Evolutionary conservation across 92 coral and sea anemone species (phyloP).

Genomic region (Palythoa heliodiscus): DNA sequence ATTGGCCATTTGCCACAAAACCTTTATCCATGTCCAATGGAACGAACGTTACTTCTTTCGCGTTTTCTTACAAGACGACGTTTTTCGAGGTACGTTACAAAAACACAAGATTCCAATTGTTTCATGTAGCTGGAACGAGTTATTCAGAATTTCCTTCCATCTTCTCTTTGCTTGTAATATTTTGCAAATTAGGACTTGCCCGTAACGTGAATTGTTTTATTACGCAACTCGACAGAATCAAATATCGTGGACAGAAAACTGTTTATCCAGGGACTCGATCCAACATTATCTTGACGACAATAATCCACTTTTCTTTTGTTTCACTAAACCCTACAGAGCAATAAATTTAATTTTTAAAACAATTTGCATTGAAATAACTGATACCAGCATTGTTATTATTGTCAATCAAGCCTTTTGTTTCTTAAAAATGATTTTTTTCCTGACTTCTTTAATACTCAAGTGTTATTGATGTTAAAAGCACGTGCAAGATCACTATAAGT

Average conservation of each 20-base stretch:
- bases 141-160: neutral
- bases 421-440: too few relatives aligned
- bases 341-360: neutral
- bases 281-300: neutral
- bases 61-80: neutral
- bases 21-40: neutral
- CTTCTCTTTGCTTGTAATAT: neutral
- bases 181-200: neutral
- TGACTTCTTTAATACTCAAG: too few relatives aligned
- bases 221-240: neutral
- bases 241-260: neutral
- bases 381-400: neutral
- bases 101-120: slow-evolving; percentile 22
- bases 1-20: neutral
- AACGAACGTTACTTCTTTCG: neutral
- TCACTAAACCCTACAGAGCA: neutral
- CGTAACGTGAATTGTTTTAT: neutral
- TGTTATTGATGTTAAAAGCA: too few relatives aligned
- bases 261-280: neutral
- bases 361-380: slow-evolving; percentile 27
- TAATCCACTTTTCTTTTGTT: neutral
- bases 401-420: neutral
- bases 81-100: slow-evolving; percentile 9
- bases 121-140: neutral
- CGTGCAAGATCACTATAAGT: too few relatives aligned